These are phyloP conservation scores for fruit fly (Drosophila melanogaster) DNA, from an alignment of 1,140 invertebrate genomes.

Conservation along the genomic window Release_6_plus_ISO1_MT NT_037436.4:12235501-12236000, in stretches of 20 bases:
- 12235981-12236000: neutral
- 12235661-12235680: neutral
- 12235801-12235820: conserved; percentile 28
- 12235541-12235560: conserved; percentile 38
- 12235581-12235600: conserved; percentile 79
- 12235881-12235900: conserved; percentile 78
- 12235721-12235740: conserved; percentile 80
- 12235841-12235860: conserved; percentile 13
- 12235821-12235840: conserved; percentile 59
- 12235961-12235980: neutral
- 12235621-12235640: conserved; percentile 24
- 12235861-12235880: conserved; percentile 78
- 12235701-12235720: conserved; percentile 26
- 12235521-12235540: conserved; percentile 4
- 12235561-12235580: conserved; percentile 42
- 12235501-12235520: conserved; percentile 4
- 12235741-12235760: conserved; percentile 72
- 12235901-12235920: conserved; percentile 55
- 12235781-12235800: conserved; percentile 24
- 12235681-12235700: conserved; percentile 22
- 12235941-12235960: neutral
- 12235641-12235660: neutral
- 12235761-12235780: conserved; percentile 59
- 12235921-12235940: conserved; percentile 15
- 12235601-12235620: conserved; percentile 83